Base-by-base conservation (phyloP, 2,888 invertebrate genomes). In the Baccha elongata region DNA sequence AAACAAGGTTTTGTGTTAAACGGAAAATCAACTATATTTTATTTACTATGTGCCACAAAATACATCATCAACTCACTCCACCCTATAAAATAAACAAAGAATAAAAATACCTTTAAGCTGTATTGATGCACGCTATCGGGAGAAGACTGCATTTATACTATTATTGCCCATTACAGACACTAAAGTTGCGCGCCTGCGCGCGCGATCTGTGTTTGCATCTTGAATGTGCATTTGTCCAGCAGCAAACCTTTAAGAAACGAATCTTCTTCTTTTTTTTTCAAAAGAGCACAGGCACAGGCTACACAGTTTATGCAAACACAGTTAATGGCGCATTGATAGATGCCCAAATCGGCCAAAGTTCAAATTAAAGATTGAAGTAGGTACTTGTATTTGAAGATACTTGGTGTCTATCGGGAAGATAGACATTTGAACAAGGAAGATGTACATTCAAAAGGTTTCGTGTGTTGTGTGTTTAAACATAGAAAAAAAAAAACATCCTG, bases 311-410 rank as follows among this genome's bases (percentile, higher is more conserved):
- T 76, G 64, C 62, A 67, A 48, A 60, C 40, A 76, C 55, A 64
- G 42, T 48, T 76, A 76, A 83, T 76, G 72, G 76, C 52, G 13
- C 64, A 64, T 68, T 78, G 72, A 83, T 76, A 67, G 78, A 78
- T 83, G 55, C 76, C 62, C 37, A 73, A 78, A 76, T 68, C 68
- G 83, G 76, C 37, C 83, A 83, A 73, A 83, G 83, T 76, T 83
- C 76, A 83, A 76, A 32, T 46, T 53, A 72, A 13, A 48, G 52
- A 48, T 37, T 67, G 23, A 60, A 52, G 72, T n/a, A n/a, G n/a
- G n/a, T 76, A 72, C 62, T 50, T 68, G 69, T 64, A 80, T 80
- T 74, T 40, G 42, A 32, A 48, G 40, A 58, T 58, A 13, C 53
- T 72, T 37, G 40, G n/a, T 42, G 13, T 42, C 68, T 69, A 58